A percentile compares a stretch with the other conserved stretches of the same genome.
These are phyloP conservation scores for Emydocephalus ijimae DNA, from an alignment of 2,113 vertebrate species.

Conservation along the genomic window DNA sequence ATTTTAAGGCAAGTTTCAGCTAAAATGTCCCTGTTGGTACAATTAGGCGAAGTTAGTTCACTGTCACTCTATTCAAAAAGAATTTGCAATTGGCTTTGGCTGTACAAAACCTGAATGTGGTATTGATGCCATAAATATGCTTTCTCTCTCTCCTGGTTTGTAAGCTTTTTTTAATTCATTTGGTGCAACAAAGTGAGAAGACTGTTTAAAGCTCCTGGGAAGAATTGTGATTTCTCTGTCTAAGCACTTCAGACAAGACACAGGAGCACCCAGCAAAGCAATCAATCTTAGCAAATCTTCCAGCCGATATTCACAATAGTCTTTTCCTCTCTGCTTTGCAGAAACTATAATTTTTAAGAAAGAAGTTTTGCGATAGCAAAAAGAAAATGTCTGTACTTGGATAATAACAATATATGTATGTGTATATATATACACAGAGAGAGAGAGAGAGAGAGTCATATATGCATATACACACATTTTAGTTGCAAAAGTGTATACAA, in stretches of 20 bases:
- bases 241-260: background rate
- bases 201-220: conserved; percentile 17
- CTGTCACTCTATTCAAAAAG: conserved; percentile 34
- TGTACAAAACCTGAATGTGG: conserved; percentile 27
- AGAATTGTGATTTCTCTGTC: background rate
- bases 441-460: no score
- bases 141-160: conserved; percentile 31
- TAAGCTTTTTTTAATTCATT: background rate
- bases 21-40: conserved; percentile 55
- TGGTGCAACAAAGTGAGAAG: background rate
- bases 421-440: no score
- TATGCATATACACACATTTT: background rate
- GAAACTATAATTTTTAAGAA: background rate
- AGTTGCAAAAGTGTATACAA: background rate
- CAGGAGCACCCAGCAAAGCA: background rate
- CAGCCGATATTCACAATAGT: background rate
- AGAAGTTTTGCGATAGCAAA: conserved; percentile 10
- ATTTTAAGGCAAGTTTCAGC: conserved; percentile 43
- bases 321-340: background rate
- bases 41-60: conserved; percentile 49
- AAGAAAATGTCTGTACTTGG: background rate
- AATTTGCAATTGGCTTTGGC: conserved; percentile 33
- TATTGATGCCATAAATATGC: conserved; percentile 40
- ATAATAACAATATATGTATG: background rate
- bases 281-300: background rate